Conservation (phyloP, 2,113 vertebrate species). For the Phalacrocorax pelagicus region DNA sequence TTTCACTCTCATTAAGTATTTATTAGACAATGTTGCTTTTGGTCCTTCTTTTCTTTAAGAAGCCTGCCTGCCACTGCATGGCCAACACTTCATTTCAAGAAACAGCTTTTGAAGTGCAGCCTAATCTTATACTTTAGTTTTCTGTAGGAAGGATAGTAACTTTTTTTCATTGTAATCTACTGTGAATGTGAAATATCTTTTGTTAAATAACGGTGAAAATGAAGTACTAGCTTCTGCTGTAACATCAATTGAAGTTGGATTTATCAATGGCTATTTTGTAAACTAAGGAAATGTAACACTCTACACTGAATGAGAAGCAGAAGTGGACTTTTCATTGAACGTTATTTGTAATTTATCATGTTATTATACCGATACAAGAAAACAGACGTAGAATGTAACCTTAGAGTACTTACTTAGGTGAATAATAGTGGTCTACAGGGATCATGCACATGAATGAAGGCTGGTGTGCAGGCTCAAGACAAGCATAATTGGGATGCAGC, state of each 20-base stretch:
- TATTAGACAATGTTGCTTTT: slow-evolving; percentile 51
- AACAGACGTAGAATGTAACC: neutral
- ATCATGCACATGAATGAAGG: neutral
- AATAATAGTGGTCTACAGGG: neutral
- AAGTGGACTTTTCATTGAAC: slow-evolving; percentile 57
- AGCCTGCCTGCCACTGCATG: slow-evolving; percentile 20
- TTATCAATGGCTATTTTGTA: slow-evolving; percentile 24
- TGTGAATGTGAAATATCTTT: slow-evolving; percentile 57
- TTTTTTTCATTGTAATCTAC: slow-evolving; percentile 36
- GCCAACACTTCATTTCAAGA: slow-evolving; percentile 1
- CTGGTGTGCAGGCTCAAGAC: neutral
- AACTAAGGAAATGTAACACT: slow-evolving; percentile 63
- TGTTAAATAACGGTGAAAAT: slow-evolving; percentile 38
- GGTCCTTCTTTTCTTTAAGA: slow-evolving; percentile 32
- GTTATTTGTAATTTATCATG: slow-evolving; percentile 12
- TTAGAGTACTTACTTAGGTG: neutral
- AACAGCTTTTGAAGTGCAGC: neutral
- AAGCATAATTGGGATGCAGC: neutral
- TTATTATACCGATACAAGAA: neutral
- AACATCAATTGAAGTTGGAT: slow-evolving; percentile 27
- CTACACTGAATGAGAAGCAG: slow-evolving; percentile 47
- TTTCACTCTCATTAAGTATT: slow-evolving; percentile 29
- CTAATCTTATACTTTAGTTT: slow-evolving; percentile 4
- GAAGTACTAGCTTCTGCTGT: slow-evolving; percentile 19
- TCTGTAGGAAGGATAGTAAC: neutral